A percentile compares a stretch with the other conserved stretches of the same genome.
Evolutionary conservation across 2,797 vertebrate species (phyloP).

Genomic region (Graptemys geographica): DNA sequence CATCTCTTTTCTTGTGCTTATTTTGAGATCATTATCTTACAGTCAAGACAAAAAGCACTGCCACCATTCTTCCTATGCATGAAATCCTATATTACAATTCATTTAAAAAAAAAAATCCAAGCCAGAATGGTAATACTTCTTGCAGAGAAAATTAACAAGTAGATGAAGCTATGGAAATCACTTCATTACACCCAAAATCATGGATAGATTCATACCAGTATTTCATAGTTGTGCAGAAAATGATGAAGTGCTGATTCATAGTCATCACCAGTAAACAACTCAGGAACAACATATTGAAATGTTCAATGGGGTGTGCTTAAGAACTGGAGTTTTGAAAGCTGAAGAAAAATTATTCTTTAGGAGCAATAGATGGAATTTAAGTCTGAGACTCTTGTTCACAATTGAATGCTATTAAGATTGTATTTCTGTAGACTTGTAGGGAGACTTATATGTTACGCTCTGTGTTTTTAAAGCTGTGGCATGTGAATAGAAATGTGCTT

Average conservation of each 20-base stretch:
- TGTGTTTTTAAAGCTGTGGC: neutral
- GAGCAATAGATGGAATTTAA: neutral
- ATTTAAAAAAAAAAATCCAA: neutral
- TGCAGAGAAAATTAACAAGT: neutral
- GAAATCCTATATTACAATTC: neutral
- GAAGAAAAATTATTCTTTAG: neutral
- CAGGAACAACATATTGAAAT: neutral
- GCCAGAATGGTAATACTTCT: neutral
- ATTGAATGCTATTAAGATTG: neutral
- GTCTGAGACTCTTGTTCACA: neutral
- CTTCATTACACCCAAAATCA: neutral
- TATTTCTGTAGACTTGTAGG: neutral
- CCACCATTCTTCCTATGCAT: neutral
- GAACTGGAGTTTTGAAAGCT: neutral
- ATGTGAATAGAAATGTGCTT: neutral
- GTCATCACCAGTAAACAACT: neutral
- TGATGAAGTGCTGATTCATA: neutral
- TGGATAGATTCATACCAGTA: neutral
- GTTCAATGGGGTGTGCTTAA: neutral
- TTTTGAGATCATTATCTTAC: neutral
- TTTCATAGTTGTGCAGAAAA: neutral
- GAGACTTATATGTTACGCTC: neutral
- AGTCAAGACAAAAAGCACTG: neutral
- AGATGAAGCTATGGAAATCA: neutral
- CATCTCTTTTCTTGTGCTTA: neutral